Evolutionary conservation across 1,140 invertebrate species (phyloP), one percentile per base, ranked within the genome.

Genomic region (Bombus difficillimus): DNA sequence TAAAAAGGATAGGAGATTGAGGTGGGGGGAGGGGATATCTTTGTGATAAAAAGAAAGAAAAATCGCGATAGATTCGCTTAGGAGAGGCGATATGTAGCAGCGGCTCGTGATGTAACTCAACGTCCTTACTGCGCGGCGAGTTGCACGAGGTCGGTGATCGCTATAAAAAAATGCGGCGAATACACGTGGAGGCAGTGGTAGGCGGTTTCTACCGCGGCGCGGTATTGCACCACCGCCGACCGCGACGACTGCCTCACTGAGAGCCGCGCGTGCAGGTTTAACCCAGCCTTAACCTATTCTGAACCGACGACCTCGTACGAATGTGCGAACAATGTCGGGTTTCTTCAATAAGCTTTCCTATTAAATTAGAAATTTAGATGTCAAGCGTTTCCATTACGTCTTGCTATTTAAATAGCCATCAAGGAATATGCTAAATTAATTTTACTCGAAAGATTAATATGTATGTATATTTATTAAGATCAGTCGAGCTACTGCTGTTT

Each of bases 81-180:
- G 75, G 57, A 72, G 68, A 64, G 22, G n/a, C 34, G 57, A 87
- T 69, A 62, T 81, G 72, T 83, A 43, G 68, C 57, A 68, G 53
- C 47, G 34, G 62, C 47, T 87, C 89, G 89, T 95, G 94, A 95
- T 94, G 94, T 95, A 95, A 95, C 93, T 91, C 92, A 92, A 94
- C 94, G 94, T 94, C 94, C 94, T 94, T 95, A 94, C 94, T 94
- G 92, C 93, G 92, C 93, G 92, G 74, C 91, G 94, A 92, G 94
- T 94, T 95, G 94, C 92, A 95, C 94, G 94, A 95, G 94, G 94
- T 95, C 94, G 94, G 94, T 95, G 94, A 95, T 95, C 94, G 94
- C 93, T 95, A 94, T 93, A 94, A 95, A 94, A 94, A 95, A 95
- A 94, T 94, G 93, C 92, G 90, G 85, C 88, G 85, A 89, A 90